Conservation (phyloP, 1,140 invertebrate genomes). For the Listronotus bonariensis region DNA sequence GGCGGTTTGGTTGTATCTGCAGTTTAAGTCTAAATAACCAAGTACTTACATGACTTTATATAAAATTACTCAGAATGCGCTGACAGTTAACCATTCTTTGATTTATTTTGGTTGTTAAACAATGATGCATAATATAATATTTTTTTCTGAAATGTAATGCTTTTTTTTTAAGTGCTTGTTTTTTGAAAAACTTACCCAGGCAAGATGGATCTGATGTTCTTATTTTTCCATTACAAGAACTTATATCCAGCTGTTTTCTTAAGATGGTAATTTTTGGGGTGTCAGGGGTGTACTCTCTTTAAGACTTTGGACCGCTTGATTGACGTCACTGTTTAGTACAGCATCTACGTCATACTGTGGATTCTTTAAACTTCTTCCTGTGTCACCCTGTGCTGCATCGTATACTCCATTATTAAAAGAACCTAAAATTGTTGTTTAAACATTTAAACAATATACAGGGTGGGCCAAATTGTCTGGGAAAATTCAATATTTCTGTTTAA, state of each 20-base stretch:
- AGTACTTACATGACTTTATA: too few species aligned
- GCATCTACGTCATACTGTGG: constrained; percentile 59
- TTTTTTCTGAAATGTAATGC: too few species aligned
- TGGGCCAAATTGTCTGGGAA: too few species aligned
- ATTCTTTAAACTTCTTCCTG: constrained; percentile 60
- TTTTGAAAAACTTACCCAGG: constrained; percentile 7
- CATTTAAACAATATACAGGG: too few species aligned
- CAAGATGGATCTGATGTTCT: constrained; percentile 8
- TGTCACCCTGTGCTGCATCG: constrained; percentile 81
- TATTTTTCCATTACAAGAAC: constrained; percentile 17
- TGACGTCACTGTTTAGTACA: constrained; percentile 59
- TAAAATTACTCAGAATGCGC: not conserved
- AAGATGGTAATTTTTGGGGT: constrained; percentile 20
- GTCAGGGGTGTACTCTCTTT: constrained; percentile 54
- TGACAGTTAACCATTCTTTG: too few species aligned
- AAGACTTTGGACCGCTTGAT: constrained; percentile 58
- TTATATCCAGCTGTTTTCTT: constrained; percentile 29
- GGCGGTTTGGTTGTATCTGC: too few species aligned
- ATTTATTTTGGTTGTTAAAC: too few species aligned
- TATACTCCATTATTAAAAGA: constrained; percentile 62
- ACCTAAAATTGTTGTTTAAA: constrained; percentile 55
- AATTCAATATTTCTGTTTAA: too few species aligned
- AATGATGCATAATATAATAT: too few species aligned
- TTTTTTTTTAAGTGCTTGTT: not conserved
- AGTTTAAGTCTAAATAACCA: too few species aligned